Conservation (phyloP, 2,888 invertebrate genomes). For the Tanaodytes sp. region DNA sequence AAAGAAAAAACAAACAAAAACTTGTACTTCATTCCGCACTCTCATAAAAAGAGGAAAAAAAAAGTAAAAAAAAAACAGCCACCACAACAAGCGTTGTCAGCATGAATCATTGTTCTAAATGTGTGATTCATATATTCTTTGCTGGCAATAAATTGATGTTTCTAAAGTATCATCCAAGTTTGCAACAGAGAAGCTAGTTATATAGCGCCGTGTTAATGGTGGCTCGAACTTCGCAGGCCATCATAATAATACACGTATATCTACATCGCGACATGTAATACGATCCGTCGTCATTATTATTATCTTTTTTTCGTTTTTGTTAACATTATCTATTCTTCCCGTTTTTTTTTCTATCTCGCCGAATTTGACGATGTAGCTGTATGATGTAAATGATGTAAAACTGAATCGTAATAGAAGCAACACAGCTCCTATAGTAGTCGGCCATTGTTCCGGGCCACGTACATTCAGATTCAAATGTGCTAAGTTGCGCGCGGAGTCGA, state of each 20-base stretch:
- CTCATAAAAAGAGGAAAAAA: no score
- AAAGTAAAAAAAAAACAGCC: no score
- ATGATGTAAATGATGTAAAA: no score
- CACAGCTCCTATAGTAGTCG: slow-evolving; percentile 43
- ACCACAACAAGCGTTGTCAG: not conserved
- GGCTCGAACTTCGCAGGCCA: slow-evolving; percentile 45
- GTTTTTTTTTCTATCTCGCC: slow-evolving; percentile 23
- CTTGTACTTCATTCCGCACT: no score
- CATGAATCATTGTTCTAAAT: slow-evolving; percentile 4
- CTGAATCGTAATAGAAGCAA: no score
- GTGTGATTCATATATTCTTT: not conserved
- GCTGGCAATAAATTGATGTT: not conserved
- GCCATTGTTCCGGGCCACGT: slow-evolving; percentile 67
- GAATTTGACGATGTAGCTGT: slow-evolving; percentile 45
- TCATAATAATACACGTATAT: slow-evolving; percentile 41
- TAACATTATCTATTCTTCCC: no score
- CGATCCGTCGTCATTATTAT: no score
- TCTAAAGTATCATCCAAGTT: no score
- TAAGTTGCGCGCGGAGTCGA: slow-evolving; percentile 23
- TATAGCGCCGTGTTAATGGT: slow-evolving; percentile 42
- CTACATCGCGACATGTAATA: slow-evolving; percentile 34
- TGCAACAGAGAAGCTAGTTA: no score
- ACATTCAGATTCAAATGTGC: slow-evolving; percentile 69
- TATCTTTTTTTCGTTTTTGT: no score
- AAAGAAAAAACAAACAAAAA: no score